Base-by-base conservation (phyloP, 2,888 invertebrate genomes). In the Eupithecia insigniata region DNA sequence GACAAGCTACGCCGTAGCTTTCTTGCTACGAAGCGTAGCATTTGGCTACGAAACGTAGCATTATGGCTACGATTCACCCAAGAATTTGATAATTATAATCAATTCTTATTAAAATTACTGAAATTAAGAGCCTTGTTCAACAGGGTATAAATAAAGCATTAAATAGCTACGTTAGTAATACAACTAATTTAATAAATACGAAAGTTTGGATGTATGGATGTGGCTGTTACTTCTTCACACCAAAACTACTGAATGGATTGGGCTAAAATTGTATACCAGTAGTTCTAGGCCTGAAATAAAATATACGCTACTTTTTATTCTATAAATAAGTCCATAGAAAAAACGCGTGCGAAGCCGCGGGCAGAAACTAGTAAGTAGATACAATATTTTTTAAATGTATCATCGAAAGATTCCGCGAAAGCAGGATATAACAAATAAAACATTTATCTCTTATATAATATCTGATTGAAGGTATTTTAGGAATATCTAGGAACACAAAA, bases 1-100 rank as follows among this genome's bases (percentile, higher is more conserved):
- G 18, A 58, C 66, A 18, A 34, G 64, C 72, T 72, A 72, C 72
- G 69, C 6, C 69, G 72, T 66, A 69, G 66, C 61, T 28, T 22
- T 28, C 14, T 28, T 46, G 66, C 66, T 72, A 69, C 69, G 60
- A 26, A 1, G 62, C 36, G 34, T 32, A 62, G 32, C 51, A 43
- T 30, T 26, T 34, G 34, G 66, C 66, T 72, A 69, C 69, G 60
- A 18, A 14, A 36, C 36, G 36, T 32, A 62, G 61, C 66, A 43
- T 30, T 26, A 22, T 51, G 58, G 28, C 28, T 58, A 58, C 58
- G 28, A 28, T 2, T 58, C 16, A 58, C 16, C 58, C 28, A 58
- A 28, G 28, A n/a, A 43, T 43, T 43, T 7, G 16, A 58, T 16
- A 28, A n/a, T n/a, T 16, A 5, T 30, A 22, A 36, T 30, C 5